Conservation (phyloP, 2,113 vertebrate species). For the Austrofundulus limnaeus region DNA sequence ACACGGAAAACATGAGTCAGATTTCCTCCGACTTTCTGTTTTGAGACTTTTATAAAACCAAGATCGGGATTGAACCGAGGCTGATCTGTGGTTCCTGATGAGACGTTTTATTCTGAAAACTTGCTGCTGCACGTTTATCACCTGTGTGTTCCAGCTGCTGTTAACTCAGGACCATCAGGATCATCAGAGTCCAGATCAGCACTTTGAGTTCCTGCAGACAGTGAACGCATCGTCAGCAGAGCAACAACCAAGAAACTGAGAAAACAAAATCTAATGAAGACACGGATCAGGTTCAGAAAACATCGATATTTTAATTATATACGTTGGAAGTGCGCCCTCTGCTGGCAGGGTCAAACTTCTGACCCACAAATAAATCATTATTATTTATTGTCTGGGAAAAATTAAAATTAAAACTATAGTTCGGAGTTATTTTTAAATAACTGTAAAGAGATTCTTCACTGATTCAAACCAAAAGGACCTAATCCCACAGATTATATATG, state of each 20-base stretch:
- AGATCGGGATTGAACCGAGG: neutral
- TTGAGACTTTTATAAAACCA: no score
- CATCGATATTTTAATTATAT: no score
- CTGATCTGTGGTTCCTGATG: neutral
- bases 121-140: neutral
- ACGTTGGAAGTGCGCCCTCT: neutral
- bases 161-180: constrained; percentile 35
- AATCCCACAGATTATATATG: neutral
- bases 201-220: constrained; percentile 42
- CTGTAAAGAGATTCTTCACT: no score
- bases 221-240: neutral
- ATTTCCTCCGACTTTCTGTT: neutral
- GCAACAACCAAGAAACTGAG: neutral
- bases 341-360: neutral
- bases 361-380: no score
- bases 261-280: neutral
- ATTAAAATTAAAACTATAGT: neutral
- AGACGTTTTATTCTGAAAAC: no score
- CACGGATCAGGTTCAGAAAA: neutral
- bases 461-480: constrained; percentile 1
- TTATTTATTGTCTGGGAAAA: neutral
- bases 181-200: constrained; percentile 39
- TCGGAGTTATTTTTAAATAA: no score
- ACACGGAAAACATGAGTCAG: neutral
- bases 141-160: constrained; percentile 24